phyloP scores from a whole-genome alignment of 2,797 vertebrate species.

The Fundulus diaphanus region DNA sequence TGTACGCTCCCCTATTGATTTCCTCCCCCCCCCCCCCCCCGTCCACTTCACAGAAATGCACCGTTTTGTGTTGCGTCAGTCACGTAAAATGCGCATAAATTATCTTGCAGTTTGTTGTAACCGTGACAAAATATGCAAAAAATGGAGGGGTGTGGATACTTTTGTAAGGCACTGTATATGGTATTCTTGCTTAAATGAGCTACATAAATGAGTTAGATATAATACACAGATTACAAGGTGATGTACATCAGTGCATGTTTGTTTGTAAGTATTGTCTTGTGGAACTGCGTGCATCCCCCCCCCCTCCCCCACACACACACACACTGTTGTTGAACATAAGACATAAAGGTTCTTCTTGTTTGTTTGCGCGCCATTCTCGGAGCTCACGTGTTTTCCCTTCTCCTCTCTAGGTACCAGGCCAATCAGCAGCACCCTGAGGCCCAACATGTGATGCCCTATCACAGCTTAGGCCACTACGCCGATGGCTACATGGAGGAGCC shows the following conservation, averaged over 20 bases:
- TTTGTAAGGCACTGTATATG: constrained; percentile 5
- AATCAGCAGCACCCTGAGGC: constrained; percentile 76
- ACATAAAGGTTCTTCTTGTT: not conserved
- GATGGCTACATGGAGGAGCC: constrained; percentile 69
- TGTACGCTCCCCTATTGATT: not conserved
- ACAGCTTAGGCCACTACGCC: constrained; percentile 59
- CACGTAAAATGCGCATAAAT: no score
- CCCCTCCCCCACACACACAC: not conserved
- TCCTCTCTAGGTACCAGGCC: constrained; percentile 76
- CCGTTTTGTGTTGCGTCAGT: no score
- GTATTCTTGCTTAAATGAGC: constrained; percentile 2
- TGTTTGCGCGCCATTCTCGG: constrained; percentile 6
- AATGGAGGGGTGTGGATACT: not conserved
- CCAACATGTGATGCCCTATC: constrained; percentile 69
- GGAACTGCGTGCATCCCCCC: not conserved
- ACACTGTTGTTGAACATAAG: not conserved
- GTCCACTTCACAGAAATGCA: no score
- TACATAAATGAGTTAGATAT: not conserved
- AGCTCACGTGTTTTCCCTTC: not conserved
- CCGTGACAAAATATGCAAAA: no score
- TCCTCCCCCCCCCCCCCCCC: no score
- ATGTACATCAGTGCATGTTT: not conserved
- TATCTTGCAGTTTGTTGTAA: no score
- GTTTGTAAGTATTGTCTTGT: constrained; percentile 5
- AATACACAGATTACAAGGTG: not conserved